Percentiles rank a stretch among this genome's conserved stretches.
phyloP scores from a whole-genome alignment of 2,888 invertebrate genomes.

The Ormia ochracea region DNA sequence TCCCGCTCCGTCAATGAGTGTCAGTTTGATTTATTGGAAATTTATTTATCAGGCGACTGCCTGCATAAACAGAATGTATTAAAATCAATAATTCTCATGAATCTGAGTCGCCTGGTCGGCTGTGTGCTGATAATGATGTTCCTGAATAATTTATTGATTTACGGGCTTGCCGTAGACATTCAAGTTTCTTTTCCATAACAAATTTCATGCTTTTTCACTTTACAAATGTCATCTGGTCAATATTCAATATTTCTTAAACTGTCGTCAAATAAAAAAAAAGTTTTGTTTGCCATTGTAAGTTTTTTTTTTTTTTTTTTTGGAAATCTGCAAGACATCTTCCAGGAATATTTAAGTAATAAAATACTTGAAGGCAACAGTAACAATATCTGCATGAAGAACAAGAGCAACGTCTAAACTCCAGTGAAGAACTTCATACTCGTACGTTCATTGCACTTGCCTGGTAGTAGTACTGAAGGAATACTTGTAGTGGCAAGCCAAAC shows the following conservation, averaged over 20 bases:
- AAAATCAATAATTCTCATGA: conserved; percentile 20
- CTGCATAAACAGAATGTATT: not conserved
- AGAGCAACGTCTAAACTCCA: not conserved
- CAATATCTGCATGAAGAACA: conserved; percentile 2
- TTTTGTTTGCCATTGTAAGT: too few relatives aligned
- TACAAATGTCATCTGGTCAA: conserved; percentile 12
- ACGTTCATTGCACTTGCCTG: conserved; percentile 55
- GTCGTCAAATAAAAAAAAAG: not conserved
- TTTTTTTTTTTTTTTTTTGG: not conserved
- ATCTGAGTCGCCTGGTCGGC: not conserved
- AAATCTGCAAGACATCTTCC: not conserved
- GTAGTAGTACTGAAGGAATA: not conserved
- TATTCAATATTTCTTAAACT: conserved; percentile 16
- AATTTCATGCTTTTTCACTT: not conserved
- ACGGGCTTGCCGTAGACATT: conserved; percentile 7
- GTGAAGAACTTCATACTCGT: not conserved
- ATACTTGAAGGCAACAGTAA: not conserved
- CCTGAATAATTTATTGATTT: not conserved
- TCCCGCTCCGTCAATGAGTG: not conserved
- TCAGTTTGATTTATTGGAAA: conserved; percentile 16
- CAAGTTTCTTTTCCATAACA: not conserved
- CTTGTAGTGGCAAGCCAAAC: not conserved
- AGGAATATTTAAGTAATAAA: conserved; percentile 15
- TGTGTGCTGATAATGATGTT: not conserved
- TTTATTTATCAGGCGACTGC: not conserved